phyloP scores from a whole-genome alignment of 1,140 invertebrate species.

The Lepidurus packardi region DNA sequence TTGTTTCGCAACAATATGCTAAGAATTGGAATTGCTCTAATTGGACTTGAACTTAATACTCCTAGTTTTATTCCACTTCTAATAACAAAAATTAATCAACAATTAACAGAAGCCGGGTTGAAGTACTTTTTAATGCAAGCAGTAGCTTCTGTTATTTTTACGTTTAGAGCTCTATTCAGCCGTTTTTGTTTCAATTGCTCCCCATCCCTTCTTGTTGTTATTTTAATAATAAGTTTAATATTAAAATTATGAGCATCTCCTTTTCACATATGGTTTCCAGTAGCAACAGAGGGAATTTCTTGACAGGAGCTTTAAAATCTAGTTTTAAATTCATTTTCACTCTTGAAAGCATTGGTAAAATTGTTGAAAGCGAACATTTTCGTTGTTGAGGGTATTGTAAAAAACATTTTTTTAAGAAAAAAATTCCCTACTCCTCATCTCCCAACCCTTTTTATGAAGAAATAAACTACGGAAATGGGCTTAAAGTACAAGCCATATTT shows the following conservation, averaged over 20 bases:
- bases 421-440: no score
- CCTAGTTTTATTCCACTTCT: conserved; percentile 10
- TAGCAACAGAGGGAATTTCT: neutral
- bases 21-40: neutral
- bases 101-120: neutral
- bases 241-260: neutral
- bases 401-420: no score
- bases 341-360: no score
- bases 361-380: no score
- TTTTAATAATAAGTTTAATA: neutral
- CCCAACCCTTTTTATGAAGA: no score
- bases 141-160: neutral
- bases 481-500: no score
- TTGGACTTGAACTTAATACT: conserved; percentile 11
- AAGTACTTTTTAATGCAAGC: conserved; percentile 30
- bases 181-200: neutral
- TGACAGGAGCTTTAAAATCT: neutral
- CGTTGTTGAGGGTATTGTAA: no score
- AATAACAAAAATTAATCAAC: neutral
- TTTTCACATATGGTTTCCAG: neutral
- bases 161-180: neutral
- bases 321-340: no score
- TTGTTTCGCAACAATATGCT: no score
- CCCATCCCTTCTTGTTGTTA: neutral
- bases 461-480: no score